Base-by-base conservation (phyloP, 2,113 vertebrate genomes). In the Hippocampus barbouri region DNA sequence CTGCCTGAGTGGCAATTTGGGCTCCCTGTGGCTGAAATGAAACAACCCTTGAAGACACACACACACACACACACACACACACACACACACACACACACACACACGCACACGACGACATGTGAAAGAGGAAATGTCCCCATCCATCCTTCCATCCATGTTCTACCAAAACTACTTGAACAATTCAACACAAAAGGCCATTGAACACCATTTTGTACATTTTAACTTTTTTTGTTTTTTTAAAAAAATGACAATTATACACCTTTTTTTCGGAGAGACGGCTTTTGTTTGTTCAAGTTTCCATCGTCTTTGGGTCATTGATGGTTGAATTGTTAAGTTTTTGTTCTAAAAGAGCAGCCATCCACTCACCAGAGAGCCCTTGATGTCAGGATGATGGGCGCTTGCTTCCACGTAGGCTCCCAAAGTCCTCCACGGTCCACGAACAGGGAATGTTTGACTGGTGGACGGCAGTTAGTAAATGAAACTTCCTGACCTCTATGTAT, bases 101-200 rank as follows among this genome's bases (percentile, higher is more conserved):
- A 73, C 57, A 16, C 4, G n/a, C 12, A 72, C 60, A 71, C 68
- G 73, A 38, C 4, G 34, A 85, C 74, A 20, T 82, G 73, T 69
- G 76, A 82, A 71, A 60, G 72, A 57, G 66, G 71, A 74, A 70
- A 78, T 68, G 69, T 60, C 70, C 75, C 54, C 73, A 68, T 81
- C 70, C 69, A 75, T 74, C 79, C 70, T 47, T 75, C 43, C 27
- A 77, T 77, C 79, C 74, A 72, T 82, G 71, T 66, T 83, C 87
- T 91, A 91, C 83, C 86, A 86, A 90, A 91, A 84, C 80, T 92
- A 93, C 92, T 93, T 93, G 92, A 93, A 92, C 85, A 81, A 83
- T 75, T 77, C 78, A 85, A 87, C 79, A 87, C 81, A 85, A 86
- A 83, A 90, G 86, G 91, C 89, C 90, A 92, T 92, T 88, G 87